Conservation (phyloP, 2,113 vertebrate species). For the Myotis yumanensis region DNA sequence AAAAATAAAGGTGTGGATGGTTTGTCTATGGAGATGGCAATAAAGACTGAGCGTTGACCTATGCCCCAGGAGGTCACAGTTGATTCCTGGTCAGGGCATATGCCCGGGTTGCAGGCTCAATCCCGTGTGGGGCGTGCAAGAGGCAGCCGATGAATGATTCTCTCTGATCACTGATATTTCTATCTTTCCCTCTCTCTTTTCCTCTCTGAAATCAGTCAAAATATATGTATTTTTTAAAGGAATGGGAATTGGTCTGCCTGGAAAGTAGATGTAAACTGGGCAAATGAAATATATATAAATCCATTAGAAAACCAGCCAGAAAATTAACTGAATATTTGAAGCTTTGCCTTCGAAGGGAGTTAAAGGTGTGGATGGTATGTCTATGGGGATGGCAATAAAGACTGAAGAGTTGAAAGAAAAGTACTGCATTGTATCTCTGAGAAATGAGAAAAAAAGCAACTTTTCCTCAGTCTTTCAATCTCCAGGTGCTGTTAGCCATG, state of each 20-base stretch:
- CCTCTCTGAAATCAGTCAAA: too few relatives aligned
- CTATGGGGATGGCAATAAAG: not conserved
- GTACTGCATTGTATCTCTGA: not conserved
- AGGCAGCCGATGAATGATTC: too few relatives aligned
- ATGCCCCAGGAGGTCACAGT: too few relatives aligned
- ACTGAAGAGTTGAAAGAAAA: not conserved
- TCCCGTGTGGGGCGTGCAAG: too few relatives aligned
- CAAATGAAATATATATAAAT: not conserved
- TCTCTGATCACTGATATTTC: too few relatives aligned
- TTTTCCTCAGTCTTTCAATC: not conserved
- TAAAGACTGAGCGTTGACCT: too few relatives aligned
- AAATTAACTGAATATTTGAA: slow-evolving; percentile 14
- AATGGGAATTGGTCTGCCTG: not conserved
- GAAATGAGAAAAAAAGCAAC: not conserved
- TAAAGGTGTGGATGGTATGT: not conserved
- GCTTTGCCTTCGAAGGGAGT: not conserved
- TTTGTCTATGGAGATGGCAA: too few relatives aligned
- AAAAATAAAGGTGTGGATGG: too few relatives aligned
- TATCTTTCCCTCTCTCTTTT: too few relatives aligned
- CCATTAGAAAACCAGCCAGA: slow-evolving; percentile 21
- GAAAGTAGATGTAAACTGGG: not conserved
- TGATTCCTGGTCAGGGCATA: too few relatives aligned
- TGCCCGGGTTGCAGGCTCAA: too few relatives aligned
- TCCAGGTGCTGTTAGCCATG: slow-evolving; percentile 51
- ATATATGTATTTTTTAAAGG: not conserved